phyloP scores from a whole-genome alignment of 2,888 invertebrate genomes.

The Harpalus rufipes region DNA sequence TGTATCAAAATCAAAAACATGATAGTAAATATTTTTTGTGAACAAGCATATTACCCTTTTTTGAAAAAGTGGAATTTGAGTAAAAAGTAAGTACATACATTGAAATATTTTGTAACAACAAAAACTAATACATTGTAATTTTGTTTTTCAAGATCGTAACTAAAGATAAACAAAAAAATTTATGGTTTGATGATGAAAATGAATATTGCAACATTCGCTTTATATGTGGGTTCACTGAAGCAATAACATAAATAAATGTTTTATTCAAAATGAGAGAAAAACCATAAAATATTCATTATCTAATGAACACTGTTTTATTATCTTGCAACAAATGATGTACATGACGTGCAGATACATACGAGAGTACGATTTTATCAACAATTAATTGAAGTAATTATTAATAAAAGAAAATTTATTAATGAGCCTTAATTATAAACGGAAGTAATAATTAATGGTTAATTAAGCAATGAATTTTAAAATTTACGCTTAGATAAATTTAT shows the following conservation, averaged over 20 bases:
- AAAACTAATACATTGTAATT: neutral
- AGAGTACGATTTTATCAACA: conserved; percentile 8
- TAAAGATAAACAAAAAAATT: neutral
- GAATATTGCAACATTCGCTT: conserved; percentile 9
- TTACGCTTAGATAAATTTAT: conserved; percentile 40
- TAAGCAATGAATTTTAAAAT: conserved; percentile 52
- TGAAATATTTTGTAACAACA: neutral
- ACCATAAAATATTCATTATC: conserved; percentile 39
- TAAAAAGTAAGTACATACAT: neutral
- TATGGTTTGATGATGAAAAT: conserved; percentile 27
- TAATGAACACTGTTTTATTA: neutral
- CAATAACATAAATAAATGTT: conserved; percentile 20
- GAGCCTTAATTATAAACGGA: conserved; percentile 49
- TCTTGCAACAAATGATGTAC: conserved; percentile 7
- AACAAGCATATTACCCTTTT: too few species aligned
- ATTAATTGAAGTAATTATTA: conserved; percentile 39
- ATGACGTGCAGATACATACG: neutral
- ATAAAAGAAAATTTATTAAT: conserved; percentile 52
- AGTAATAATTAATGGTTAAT: conserved; percentile 51
- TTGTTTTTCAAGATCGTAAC: conserved; percentile 6
- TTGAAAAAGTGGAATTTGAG: neutral
- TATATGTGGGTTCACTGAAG: conserved; percentile 6
- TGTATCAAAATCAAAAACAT: too few species aligned
- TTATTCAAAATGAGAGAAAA: conserved; percentile 16
- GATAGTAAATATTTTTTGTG: too few species aligned